Percentiles rank a stretch among this genome's conserved stretches.
Evolutionary conservation across 2,113 vertebrate species (phyloP).

Genomic region (Gavialis gangeticus): DNA sequence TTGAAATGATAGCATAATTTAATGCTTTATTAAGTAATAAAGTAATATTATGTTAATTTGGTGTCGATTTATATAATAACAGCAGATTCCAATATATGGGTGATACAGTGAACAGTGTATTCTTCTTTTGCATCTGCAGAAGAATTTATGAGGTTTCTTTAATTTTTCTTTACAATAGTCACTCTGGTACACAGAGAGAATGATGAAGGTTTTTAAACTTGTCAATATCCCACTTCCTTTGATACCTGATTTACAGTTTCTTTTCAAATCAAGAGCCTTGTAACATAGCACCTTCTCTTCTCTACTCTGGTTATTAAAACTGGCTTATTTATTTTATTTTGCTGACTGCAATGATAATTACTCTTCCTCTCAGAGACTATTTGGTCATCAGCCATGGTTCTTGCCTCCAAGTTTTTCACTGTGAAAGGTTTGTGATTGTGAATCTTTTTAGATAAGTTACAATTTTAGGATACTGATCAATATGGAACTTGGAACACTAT

Average conservation of each 20-base stretch:
- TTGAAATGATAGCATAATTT: background rate
- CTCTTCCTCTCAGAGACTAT: background rate
- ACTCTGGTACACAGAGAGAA: background rate
- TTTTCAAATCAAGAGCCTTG: background rate
- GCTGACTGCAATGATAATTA: background rate
- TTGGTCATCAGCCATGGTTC: background rate
- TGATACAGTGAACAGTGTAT: background rate
- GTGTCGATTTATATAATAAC: background rate
- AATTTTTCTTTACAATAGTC: conserved; percentile 9
- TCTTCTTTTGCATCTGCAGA: background rate
- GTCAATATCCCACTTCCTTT: background rate
- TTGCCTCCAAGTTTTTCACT: background rate
- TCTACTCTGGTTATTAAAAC: background rate
- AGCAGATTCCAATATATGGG: background rate
- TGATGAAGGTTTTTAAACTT: background rate
- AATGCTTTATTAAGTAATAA: background rate
- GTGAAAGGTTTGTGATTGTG: background rate
- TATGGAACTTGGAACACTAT: background rate
- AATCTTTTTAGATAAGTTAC: background rate
- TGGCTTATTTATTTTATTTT: background rate
- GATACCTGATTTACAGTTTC: background rate
- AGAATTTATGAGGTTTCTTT: background rate
- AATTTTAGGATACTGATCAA: background rate
- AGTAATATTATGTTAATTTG: background rate
- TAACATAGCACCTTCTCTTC: background rate